Percentiles rank a stretch among this genome's conserved stretches.
Evolutionary conservation across 2,797 vertebrate species (phyloP).

Genomic region (Channa striata): DNA sequence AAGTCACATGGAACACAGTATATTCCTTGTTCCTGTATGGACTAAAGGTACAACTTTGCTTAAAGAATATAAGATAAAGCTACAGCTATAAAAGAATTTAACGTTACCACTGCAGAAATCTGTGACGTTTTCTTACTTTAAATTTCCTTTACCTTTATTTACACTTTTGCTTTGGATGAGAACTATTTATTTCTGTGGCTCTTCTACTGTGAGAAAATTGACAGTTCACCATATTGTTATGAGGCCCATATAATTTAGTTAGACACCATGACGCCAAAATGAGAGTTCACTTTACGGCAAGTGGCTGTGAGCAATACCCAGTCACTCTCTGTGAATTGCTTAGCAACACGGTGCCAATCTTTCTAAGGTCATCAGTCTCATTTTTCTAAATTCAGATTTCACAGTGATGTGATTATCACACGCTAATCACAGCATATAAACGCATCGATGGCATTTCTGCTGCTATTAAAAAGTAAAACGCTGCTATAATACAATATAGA

Average conservation of each 20-base stretch:
- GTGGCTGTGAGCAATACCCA: conserved; percentile 31
- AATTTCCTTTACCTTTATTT: neutral
- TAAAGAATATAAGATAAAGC: neutral
- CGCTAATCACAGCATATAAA: neutral
- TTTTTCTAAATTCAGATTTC: conserved; percentile 40
- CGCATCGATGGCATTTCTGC: conserved; percentile 2
- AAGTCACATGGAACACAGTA: neutral
- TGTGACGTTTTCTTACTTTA: neutral
- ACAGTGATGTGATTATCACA: neutral
- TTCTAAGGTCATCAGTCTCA: conserved; percentile 33
- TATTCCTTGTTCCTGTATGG: neutral
- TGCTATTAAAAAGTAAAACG: conserved; percentile 5
- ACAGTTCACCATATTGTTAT: conserved; percentile 32
- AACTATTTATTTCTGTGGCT: conserved; percentile 18
- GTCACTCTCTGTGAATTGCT: conserved; percentile 53
- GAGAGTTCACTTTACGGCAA: conserved; percentile 53
- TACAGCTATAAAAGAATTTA: no score
- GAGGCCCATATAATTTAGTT: conserved; percentile 51
- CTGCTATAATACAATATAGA: neutral
- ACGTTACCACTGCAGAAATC: conserved; percentile 1
- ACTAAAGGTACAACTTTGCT: neutral
- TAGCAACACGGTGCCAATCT: conserved; percentile 60
- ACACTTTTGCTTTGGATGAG: neutral
- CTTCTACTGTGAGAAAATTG: conserved; percentile 14
- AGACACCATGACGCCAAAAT: conserved; percentile 49